These are phyloP conservation scores for Acropternis orthonyx DNA, from an alignment of 2,797 vertebrate species.

Conservation along the genomic window DNA sequence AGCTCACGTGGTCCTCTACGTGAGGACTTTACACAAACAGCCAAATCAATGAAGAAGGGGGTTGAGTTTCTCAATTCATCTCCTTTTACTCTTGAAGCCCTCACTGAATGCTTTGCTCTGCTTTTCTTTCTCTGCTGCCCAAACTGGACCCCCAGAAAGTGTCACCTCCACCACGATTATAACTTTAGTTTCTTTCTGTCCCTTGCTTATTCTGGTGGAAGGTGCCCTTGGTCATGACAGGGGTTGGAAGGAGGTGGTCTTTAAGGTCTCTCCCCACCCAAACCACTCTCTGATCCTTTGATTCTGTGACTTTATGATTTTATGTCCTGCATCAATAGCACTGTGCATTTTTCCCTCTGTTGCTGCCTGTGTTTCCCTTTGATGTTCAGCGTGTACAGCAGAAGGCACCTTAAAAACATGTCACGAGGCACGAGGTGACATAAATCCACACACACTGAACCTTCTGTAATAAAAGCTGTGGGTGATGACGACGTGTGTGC, in stretches of 20 bases:
- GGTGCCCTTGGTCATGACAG: background rate
- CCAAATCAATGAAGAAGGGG: background rate
- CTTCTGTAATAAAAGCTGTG: background rate
- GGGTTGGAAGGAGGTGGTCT: background rate
- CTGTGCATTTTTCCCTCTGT: background rate
- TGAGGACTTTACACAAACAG: background rate
- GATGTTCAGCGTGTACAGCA: background rate
- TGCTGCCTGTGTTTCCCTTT: background rate
- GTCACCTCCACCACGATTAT: background rate
- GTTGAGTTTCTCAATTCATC: background rate
- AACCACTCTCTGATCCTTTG: accelerated
- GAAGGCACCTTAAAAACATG: background rate
- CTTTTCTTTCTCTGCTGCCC: background rate
- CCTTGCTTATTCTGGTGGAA: accelerated
- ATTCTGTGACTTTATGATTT: background rate
- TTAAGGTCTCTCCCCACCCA: background rate
- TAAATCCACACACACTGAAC: background rate
- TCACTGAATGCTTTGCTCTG: background rate
- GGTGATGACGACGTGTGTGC: background rate
- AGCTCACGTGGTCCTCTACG: background rate
- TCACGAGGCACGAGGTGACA: background rate
- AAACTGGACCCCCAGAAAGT: background rate
- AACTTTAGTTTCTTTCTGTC: background rate
- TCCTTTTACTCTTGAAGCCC: background rate
- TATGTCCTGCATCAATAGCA: background rate